Percentiles rank a stretch among this genome's conserved stretches.
Conservation (phyloP, 2,888 invertebrate species). For the Heteromyza rotundicornis region DNA sequence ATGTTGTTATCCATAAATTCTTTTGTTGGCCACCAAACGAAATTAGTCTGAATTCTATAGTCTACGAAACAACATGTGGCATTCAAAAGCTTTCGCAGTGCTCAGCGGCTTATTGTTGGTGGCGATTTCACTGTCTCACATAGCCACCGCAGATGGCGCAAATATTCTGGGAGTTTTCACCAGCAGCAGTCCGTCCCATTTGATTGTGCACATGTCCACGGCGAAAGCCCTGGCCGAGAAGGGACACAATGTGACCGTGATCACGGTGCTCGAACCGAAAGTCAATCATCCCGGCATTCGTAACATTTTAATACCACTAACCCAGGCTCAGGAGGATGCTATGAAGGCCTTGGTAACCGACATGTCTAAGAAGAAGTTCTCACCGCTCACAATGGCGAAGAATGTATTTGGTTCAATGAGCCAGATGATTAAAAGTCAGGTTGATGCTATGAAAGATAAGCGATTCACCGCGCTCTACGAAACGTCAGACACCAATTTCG, state of each 20-base stretch:
- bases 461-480: constrained; percentile 49
- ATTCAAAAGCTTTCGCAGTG: too few species aligned
- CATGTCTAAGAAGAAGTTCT: constrained; percentile 40
- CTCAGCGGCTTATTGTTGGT: too few species aligned
- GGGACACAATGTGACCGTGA: constrained; percentile 59
- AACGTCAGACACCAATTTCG: constrained; percentile 46
- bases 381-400: constrained; percentile 33
- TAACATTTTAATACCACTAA: constrained; percentile 44
- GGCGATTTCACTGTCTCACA: too few species aligned
- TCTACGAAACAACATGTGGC: too few species aligned
- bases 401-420: constrained; percentile 23
- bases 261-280: constrained; percentile 44
- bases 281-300: constrained; percentile 45
- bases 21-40: too few species aligned
- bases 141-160: constrained; percentile 37
- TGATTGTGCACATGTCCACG: constrained; percentile 55
- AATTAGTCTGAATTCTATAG: too few species aligned
- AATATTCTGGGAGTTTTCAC: constrained; percentile 57
- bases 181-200: constrained; percentile 54
- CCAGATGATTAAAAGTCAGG: constrained; percentile 41
- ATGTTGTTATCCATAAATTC: too few species aligned
- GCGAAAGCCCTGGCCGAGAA: constrained; percentile 45
- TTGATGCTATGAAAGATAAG: constrained; percentile 39
- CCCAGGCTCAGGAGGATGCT: constrained; percentile 33
- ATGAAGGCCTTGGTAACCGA: constrained; percentile 30